Percentiles rank a stretch among this genome's conserved stretches.
Evolutionary conservation across 2,797 vertebrate species (phyloP).

Genomic region (Pteropus rufus): DNA sequence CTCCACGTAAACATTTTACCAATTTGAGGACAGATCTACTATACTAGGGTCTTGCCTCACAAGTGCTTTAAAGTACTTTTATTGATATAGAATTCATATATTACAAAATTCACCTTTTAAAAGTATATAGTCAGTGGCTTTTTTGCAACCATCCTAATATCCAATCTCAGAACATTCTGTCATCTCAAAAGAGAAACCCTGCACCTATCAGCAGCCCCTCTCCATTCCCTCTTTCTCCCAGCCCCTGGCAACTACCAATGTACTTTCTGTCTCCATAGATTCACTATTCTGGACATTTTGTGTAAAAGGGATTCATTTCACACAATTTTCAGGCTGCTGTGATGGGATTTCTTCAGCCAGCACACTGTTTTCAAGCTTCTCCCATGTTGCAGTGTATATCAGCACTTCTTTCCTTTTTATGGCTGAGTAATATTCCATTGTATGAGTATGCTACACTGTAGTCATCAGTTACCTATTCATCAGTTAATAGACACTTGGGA

Average conservation of each 20-base stretch:
- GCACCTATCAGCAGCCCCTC: not conserved
- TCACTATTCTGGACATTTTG: not conserved
- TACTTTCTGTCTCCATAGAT: not conserved
- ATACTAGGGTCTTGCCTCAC: not conserved
- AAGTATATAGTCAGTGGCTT: not conserved
- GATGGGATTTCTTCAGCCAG: no score
- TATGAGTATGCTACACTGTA: fast-evolving
- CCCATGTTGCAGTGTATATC: not conserved
- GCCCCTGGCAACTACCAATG: no score
- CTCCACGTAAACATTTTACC: not conserved
- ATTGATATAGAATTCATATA: not conserved
- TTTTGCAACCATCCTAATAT: no score
- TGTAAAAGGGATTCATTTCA: not conserved
- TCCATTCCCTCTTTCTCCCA: no score
- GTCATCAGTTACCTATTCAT: not conserved
- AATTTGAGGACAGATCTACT: not conserved
- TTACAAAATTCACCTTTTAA: not conserved
- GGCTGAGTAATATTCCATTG: not conserved
- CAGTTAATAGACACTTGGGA: not conserved
- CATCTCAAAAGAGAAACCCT: not conserved
- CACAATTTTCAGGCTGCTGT: no score
- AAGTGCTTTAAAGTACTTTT: no score
- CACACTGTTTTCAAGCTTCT: not conserved
- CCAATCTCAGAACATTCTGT: not conserved
- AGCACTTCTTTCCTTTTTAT: not conserved